Base-by-base conservation (phyloP, 2,888 invertebrate species). In the Heliconius erato region DNA sequence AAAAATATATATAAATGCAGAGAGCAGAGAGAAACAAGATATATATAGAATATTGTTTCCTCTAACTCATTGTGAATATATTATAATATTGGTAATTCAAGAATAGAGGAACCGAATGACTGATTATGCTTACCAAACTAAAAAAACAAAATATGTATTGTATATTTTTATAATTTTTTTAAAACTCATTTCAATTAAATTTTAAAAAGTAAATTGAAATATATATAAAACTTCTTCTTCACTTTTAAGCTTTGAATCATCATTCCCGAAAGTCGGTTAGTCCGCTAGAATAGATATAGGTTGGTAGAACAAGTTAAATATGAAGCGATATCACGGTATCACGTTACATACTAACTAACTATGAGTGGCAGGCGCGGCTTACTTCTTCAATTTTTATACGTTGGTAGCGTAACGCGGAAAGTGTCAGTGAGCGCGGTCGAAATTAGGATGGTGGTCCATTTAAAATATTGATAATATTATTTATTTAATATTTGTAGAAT, bases 391-490 rank as follows among this genome's bases (percentile, higher is more conserved):
- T 82, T 78, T 74, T 32, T 74, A 67, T 72, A 67, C 89, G 92
- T 44, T 23, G 88, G 94, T 94, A 93, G 94, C 93, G 86, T 86
- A 86, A 92, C 92, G 93, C 93, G 93, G 91, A 92, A 92, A 92
- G 92, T 93, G 94, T 94, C 94, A 91, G 94, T 93, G 91, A 44
- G 28, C 77, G 35, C 35, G 68, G 81, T 74, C 65, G 44, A 67
- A 67, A 19, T 54, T 63, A 59, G 59, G 67, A 40, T 49, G 28
- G 40, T 63, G 40, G 68, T 71, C 77, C 81, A 81, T 40, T 40
- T 44, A n/a, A 12, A 11, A 40, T 35, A 23, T n/a, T 59, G 9
- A 59, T n/a, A 9, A 59, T n/a, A 23, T 63, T 4, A 23, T 63
- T 4, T n/a, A 63, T 11, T n/a, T 12, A 63, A 59, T 2, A 9